Percentiles rank a stretch among this genome's conserved stretches.
These are phyloP conservation scores for Pampus argenteus DNA, from an alignment of 2,797 vertebrate genomes.

Conservation along the genomic window DNA sequence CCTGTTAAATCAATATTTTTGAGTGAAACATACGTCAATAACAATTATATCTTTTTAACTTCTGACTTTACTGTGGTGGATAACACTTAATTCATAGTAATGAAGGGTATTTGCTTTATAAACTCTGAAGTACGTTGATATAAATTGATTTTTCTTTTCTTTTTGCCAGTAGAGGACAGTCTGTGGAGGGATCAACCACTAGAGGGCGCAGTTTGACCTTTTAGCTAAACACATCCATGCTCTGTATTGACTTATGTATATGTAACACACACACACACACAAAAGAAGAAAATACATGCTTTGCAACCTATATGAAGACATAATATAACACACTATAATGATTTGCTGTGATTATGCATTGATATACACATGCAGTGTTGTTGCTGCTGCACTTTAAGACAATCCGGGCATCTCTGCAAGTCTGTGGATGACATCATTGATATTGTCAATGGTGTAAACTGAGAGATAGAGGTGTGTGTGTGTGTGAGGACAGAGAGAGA, in stretches of 20 bases:
- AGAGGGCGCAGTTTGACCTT: neutral
- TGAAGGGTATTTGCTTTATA: neutral
- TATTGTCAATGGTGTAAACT: conserved; percentile 78
- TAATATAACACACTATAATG: neutral
- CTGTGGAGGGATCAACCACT: neutral
- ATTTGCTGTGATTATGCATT: neutral
- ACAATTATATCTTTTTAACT: neutral
- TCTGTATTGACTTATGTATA: too few species aligned
- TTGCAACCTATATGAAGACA: neutral
- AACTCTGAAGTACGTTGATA: too few species aligned
- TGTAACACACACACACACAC: too few species aligned
- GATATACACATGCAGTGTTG: neutral
- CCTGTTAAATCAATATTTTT: neutral
- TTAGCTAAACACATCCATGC: too few species aligned
- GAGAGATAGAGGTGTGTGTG: conserved; percentile 53
- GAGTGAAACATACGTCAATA: neutral
- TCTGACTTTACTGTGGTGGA: neutral
- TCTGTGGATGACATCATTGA: conserved; percentile 86
- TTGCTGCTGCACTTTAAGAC: conserved; percentile 55
- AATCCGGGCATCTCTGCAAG: conserved; percentile 83
- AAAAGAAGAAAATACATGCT: neutral
- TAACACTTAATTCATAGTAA: neutral
- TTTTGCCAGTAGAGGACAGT: too few species aligned
- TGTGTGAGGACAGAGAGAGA: conserved; percentile 36
- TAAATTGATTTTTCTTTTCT: too few species aligned